Evolutionary conservation across 2,113 vertebrate species (phyloP).

Genomic region (Lota lota): DNA sequence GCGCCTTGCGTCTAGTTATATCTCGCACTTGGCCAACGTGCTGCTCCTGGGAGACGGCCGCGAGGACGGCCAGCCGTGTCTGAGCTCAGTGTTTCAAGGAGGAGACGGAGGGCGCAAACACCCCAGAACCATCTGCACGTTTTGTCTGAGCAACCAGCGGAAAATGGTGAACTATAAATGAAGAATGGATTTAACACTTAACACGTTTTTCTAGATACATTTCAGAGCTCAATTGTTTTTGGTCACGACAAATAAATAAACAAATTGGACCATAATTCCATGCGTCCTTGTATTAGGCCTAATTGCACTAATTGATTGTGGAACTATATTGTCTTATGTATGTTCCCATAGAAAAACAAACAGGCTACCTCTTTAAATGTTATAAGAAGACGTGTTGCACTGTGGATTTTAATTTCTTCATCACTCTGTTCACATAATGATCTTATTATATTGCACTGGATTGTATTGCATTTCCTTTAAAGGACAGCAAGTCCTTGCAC

Average conservation of each 20-base stretch:
- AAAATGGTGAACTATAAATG: conserved; percentile 78
- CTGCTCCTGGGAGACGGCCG: conserved; percentile 85
- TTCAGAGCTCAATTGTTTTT: background rate
- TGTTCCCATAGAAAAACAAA: too few relatives aligned
- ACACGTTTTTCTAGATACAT: background rate
- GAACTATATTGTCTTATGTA: too few relatives aligned
- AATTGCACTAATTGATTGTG: too few relatives aligned
- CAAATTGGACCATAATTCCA: too few relatives aligned
- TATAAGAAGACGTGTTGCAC: too few relatives aligned
- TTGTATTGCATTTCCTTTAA: conserved; percentile 38
- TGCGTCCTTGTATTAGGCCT: too few relatives aligned
- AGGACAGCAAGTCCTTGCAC: conserved; percentile 20
- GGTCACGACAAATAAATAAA: too few relatives aligned
- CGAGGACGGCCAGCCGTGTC: conserved; percentile 85
- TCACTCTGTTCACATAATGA: conserved; percentile 27
- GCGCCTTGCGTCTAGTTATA: conserved; percentile 90
- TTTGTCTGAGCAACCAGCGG: conserved; percentile 91
- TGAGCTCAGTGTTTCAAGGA: conserved; percentile 67
- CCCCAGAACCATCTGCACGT: conserved; percentile 89
- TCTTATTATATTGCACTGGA: conserved; percentile 32
- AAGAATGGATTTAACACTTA: background rate
- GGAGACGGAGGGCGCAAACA: conserved; percentile 70
- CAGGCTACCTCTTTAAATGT: too few relatives aligned
- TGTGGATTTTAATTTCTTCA: conserved; percentile 1
- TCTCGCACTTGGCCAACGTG: conserved; percentile 88